A percentile compares a stretch with the other conserved stretches of the same genome.
Evolutionary conservation across 2,113 vertebrate genomes (phyloP).

Genomic region (Myrmophylax atrothorax): DNA sequence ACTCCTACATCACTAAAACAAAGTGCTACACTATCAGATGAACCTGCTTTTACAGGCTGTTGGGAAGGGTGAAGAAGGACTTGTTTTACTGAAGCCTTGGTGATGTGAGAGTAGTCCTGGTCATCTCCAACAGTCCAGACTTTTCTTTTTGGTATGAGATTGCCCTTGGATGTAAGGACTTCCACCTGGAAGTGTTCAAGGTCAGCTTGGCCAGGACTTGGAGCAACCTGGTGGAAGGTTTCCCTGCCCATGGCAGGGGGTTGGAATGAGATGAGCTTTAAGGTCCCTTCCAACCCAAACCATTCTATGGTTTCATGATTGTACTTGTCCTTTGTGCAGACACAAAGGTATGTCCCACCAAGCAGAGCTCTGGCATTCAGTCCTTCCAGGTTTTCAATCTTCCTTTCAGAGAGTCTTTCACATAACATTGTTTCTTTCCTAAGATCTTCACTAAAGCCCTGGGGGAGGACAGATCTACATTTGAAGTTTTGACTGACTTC

Average conservation of each 20-base stretch:
- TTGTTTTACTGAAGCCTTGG: neutral
- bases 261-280: neutral
- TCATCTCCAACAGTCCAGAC: neutral
- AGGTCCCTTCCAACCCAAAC: neutral
- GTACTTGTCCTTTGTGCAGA: neutral
- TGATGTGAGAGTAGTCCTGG: neutral
- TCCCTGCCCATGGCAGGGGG: too few species aligned
- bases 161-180: neutral
- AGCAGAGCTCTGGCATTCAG: neutral
- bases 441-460: neutral
- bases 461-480: neutral
- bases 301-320: neutral
- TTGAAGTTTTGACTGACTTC: neutral
- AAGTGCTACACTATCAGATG: neutral
- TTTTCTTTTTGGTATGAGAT: neutral
- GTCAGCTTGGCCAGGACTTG: rapidly evolving
- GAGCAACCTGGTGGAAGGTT: neutral
- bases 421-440: neutral
- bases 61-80: neutral
- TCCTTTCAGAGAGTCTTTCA: neutral
- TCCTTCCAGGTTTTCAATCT: neutral
- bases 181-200: neutral
- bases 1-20: neutral
- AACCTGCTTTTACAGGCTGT: neutral
- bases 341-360: neutral